Evolutionary conservation across 2,113 vertebrate species (phyloP), one percentile per base, ranked within the genome.

Genomic region (Empidonax alnorum): DNA sequence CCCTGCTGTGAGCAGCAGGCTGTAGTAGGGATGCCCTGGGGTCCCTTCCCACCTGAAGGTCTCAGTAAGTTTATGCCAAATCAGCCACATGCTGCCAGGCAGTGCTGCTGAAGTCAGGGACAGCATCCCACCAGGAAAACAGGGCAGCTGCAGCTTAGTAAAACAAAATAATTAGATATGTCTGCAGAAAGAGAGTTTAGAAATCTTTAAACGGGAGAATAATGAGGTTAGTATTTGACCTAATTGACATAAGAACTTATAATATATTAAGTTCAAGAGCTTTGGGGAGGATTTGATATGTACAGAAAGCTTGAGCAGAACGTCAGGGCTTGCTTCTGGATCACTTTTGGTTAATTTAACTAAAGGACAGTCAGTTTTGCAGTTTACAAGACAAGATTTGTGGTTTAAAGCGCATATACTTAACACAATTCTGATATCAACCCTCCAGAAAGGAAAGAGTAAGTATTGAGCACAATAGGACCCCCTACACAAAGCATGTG

Each of bases 171-270:
- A 81, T 66, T 58, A 62, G 61, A 10, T 30, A 10, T 4, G 14
- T 67, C 77, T 82, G 42, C 52, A 87, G 75, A 79, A 92, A 87
- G 10, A 53, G 50, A 41, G 41, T 65, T 75, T 46, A 42, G 59
- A 84, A 81, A 53, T 49, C 39, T 53, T 81, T 49, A 76, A 91
- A 72, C 37, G 14, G 49, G 55, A 53, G 61, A 84, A 30, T 78
- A 95, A 93, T 49, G 37, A 95, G 84, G 87, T 89, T 87, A 84
- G 47, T 42, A 65, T 93, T 76, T 61, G 82, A 97, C 95, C 90
- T 87, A 91, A 74, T 76, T 93, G 87, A 85, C 62, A 85, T 9
- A 17, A 91, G 22, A 76, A 91, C 8, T 75, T 89, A 46, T 14
- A 72, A 91, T 81, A 77, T 73, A 87, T 7, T 94, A 68, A 81